Conservation (phyloP, 2,113 vertebrate species). For the Gadus macrocephalus region DNA sequence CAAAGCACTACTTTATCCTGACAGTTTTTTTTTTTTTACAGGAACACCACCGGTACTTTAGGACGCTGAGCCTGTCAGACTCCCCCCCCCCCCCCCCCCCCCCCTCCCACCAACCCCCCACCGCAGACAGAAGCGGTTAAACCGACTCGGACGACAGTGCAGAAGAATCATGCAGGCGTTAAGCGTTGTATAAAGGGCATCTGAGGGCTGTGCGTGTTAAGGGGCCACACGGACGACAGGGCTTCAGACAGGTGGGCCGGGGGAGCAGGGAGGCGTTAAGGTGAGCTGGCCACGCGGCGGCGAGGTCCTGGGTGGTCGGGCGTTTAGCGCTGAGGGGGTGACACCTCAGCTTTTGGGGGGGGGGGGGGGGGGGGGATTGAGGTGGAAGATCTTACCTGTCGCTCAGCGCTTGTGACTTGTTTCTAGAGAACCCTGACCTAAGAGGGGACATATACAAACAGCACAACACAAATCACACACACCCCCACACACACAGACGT, state of each 20-base stretch:
- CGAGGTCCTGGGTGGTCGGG: slow-evolving; percentile 5
- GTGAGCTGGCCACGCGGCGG: slow-evolving; percentile 23
- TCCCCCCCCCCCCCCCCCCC: too few relatives aligned
- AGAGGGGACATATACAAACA: slow-evolving; percentile 60
- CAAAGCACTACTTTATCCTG: slow-evolving; percentile 40
- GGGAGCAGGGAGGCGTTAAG: slow-evolving; percentile 24
- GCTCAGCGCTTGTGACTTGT: slow-evolving; percentile 61
- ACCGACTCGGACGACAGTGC: slow-evolving; percentile 34
- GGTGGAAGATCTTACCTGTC: slow-evolving; percentile 66
- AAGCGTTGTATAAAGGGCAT: neutral
- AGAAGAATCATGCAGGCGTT: slow-evolving; percentile 33
- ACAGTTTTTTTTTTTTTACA: slow-evolving; percentile 34
- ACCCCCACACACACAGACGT: slow-evolving; percentile 2
- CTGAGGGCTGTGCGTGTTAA: neutral
- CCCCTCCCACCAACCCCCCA: too few relatives aligned
- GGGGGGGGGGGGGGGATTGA: slow-evolving; percentile 31
- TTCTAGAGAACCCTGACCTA: slow-evolving; percentile 70
- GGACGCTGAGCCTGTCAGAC: too few relatives aligned
- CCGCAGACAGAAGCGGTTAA: too few relatives aligned
- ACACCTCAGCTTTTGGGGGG: neutral
- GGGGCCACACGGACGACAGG: slow-evolving; percentile 23
- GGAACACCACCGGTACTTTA: slow-evolving; percentile 25
- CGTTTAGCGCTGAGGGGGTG: neutral
- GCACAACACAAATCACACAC: slow-evolving; percentile 20
- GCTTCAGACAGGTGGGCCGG: neutral